These are phyloP conservation scores for Conus canariensis DNA, from an alignment of 2,888 invertebrate genomes.

Conservation along the genomic window DNA sequence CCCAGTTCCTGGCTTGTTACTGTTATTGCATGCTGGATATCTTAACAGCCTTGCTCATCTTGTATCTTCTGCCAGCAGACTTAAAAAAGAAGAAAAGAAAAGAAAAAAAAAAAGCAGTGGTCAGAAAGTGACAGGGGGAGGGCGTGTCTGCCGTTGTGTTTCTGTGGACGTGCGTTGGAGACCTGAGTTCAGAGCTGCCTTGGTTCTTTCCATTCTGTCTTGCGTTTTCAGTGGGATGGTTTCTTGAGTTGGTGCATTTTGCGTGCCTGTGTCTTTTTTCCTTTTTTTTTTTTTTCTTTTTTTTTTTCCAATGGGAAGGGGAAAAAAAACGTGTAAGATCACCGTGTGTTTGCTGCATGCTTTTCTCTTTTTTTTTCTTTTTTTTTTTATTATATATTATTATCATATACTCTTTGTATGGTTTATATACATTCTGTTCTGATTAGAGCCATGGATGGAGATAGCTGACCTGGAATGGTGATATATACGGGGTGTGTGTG, in stretches of 20 bases:
- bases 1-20: not conserved
- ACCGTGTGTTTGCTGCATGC: constrained; percentile 20
- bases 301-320: not conserved
- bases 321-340: not conserved
- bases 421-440: not conserved
- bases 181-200: constrained; percentile 41
- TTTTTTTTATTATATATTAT: not conserved
- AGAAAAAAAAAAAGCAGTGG: not conserved
- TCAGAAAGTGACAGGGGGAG: not conserved
- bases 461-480: not conserved
- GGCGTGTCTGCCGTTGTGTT: not conserved
- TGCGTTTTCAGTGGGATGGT: constrained; percentile 34
- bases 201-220: constrained; percentile 33
- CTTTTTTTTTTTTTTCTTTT: constrained; percentile 9
- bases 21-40: constrained; percentile 32
- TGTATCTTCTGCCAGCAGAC: not conserved
- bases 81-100: not conserved
- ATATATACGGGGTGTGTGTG: not conserved
- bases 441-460: not conserved
- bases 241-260: constrained; percentile 23
- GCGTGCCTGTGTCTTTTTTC: constrained; percentile 24
- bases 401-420: not conserved
- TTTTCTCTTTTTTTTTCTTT: not conserved
- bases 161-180: constrained; percentile 27
- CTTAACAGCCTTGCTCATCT: constrained; percentile 25